phyloP scores from a whole-genome alignment of 2,113 vertebrate species.

The Daboia siamensis region DNA sequence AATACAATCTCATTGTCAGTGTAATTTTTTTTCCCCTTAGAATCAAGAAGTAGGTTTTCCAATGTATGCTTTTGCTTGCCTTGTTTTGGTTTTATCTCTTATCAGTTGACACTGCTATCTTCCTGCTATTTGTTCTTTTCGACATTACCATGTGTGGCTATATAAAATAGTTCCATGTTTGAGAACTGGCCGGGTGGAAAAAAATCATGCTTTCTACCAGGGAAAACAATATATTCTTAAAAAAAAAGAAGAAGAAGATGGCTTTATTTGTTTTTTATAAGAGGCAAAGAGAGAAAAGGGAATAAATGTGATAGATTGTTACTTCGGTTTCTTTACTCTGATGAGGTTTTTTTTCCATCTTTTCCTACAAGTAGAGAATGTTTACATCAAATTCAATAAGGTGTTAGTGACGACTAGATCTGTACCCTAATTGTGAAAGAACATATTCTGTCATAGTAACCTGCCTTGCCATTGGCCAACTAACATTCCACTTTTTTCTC shows the following conservation, averaged over 20 bases:
- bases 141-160: not conserved
- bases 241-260: fast-evolving
- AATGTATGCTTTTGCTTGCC: not conserved
- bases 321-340: constrained; percentile 25
- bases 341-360: constrained; percentile 29
- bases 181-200: not conserved
- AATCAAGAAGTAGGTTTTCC: not conserved
- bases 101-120: not conserved
- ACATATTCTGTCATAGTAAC: constrained; percentile 52
- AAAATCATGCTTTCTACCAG: not conserved
- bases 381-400: constrained; percentile 48
- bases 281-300: not conserved
- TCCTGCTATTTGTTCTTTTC: not conserved
- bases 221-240: not conserved
- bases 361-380: constrained; percentile 35
- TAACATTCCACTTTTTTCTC: constrained; percentile 79
- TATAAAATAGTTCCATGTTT: not conserved
- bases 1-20: not conserved
- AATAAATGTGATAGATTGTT: not conserved
- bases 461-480: constrained; percentile 62
- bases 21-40: not conserved
- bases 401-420: constrained; percentile 40
- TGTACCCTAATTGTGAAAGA: constrained; percentile 41
- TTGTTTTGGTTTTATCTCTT: not conserved
- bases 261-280: not conserved